Base-by-base conservation (phyloP, 2,113 vertebrate species). In the Piaya cayana region DNA sequence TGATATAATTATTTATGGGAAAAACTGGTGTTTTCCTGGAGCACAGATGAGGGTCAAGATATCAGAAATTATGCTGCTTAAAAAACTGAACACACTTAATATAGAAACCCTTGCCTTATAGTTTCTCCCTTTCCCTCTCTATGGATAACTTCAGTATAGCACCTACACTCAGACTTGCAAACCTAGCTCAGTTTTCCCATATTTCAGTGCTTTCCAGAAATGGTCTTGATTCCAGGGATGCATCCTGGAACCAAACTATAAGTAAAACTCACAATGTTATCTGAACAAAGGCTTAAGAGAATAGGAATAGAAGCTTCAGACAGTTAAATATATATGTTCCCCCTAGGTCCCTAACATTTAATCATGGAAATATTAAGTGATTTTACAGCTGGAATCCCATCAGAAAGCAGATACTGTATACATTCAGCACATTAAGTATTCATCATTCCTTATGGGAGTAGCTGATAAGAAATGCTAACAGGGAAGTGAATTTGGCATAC, bases 351-450 rank as follows among this genome's bases (percentile, higher is more conserved):
- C 67, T 82, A 87, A 68, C 82, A 91, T 92, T 89, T 86, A 96
- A 88, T 94, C 47, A 91, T 63, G 74, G 87, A 87, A 96, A 93
- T 86, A 96, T 88, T 94, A 94, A 92, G 45, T 93, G 42, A 92
- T 92, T 95, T 97, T 96, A 67, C 72, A 96, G 39, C 43, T 96
- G 63, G 62, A 93, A 84, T 96, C 70, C 47, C 30, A 93, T 23
- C 74, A 88, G 55, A 72, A 87, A 47, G 53, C 6, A 84, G 64
- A 97, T 75, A 86, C 87, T 68, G 58, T 92, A 87, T 81, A 80
- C 70, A 82, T 67, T 86, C 78, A 94, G 43, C 43, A 70, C 23
- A 92, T 75, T 70, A 94, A 80, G 70, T 83, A 92, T 74, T 92
- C 37, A 87, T 65, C 50, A 53, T 89, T 88, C 42, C 58, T 93